phyloP scores from a whole-genome alignment of 2,113 vertebrate genomes.

The Amblyopsis rosae region DNA sequence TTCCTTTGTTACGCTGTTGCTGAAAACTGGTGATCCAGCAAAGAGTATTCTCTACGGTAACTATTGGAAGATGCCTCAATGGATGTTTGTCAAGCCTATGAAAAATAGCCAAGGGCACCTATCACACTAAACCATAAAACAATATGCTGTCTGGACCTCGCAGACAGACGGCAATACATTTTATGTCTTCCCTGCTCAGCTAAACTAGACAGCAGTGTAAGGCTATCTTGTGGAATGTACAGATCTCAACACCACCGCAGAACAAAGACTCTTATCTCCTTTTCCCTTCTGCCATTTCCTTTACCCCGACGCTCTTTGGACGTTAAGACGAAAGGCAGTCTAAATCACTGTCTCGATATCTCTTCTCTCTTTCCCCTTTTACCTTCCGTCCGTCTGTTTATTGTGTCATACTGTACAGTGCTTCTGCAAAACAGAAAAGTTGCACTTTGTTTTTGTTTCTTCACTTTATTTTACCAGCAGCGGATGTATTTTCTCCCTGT shows the following conservation, averaged over 20 bases:
- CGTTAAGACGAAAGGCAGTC: slow-evolving; percentile 54
- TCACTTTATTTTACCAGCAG: no score
- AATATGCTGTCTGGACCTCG: slow-evolving; percentile 38
- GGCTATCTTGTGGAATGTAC: slow-evolving; percentile 70
- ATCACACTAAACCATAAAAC: slow-evolving; percentile 21
- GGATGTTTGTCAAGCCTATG: slow-evolving; percentile 10
- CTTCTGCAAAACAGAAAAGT: no score
- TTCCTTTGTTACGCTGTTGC: background rate
- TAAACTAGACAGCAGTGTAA: slow-evolving; percentile 50
- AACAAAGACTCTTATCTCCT: slow-evolving; percentile 71
- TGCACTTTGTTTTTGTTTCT: no score
- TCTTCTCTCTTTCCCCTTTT: slow-evolving; percentile 1
- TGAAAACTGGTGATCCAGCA: background rate
- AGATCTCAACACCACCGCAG: slow-evolving; percentile 66
- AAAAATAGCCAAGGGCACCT: slow-evolving; percentile 27
- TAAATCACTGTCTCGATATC: slow-evolving; percentile 65
- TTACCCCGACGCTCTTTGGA: slow-evolving; percentile 55
- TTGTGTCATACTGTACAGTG: background rate
- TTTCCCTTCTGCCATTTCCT: slow-evolving; percentile 69
- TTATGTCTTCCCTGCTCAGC: slow-evolving; percentile 48
- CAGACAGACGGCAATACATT: slow-evolving; percentile 29
- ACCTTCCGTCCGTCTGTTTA: background rate
- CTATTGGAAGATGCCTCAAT: slow-evolving; percentile 11
- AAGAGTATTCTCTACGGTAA: slow-evolving; percentile 10
- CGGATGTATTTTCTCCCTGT: background rate